Evolutionary conservation across 2,113 vertebrate genomes (phyloP), one percentile per base, ranked within the genome.

Genomic region (Melierax canorus): DNA sequence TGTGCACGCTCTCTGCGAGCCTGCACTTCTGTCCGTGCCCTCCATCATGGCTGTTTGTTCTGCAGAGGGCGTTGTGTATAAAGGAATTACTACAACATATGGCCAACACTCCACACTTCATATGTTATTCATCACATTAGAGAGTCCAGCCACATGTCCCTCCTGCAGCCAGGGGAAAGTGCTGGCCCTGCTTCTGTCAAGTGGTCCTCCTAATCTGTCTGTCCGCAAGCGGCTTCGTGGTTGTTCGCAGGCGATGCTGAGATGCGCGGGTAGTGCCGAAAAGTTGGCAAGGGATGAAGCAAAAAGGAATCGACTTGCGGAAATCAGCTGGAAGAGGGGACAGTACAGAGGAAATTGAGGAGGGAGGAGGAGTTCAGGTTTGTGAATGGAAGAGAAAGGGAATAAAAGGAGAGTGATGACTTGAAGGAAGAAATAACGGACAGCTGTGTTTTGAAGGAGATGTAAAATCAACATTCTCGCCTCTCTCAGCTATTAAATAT

Each of bases 51-150:
- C 96, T 95, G 94, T 97, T 98, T 98, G 96, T 89, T 97, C 94
- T 95, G 91, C 94, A 96, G 88, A 94, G 86, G 90, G 82, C 74
- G 39, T 90, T 93, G 95, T 96, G 90, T 94, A 88, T 83, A 51
- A 90, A 97, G 95, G 97, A 97, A 97, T 97, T 95, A 63, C 94
- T 93, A 89, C 67, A 97, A 91, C 98, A 98, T 98, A 98, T 98
- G 98, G 97, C 83, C 80, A 83, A 74, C 93, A 36, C 97, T 94
- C 90, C 89, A 90, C 78, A 94, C 71, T 97, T 98, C 94, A 50
- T 98, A 97, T 97, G 97, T 89, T 97, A 97, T 97, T 97, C 94
- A 98, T 98, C 97, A 97, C 93, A 95, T 97, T 98, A 97, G 94
- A 87, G 96, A 97, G 91, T 73, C 92, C 86, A 66, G 95, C 96